These are phyloP conservation scores for Dufourea novaeangliae DNA, from an alignment of 1,140 invertebrate genomes.

Conservation along the genomic window DNA sequence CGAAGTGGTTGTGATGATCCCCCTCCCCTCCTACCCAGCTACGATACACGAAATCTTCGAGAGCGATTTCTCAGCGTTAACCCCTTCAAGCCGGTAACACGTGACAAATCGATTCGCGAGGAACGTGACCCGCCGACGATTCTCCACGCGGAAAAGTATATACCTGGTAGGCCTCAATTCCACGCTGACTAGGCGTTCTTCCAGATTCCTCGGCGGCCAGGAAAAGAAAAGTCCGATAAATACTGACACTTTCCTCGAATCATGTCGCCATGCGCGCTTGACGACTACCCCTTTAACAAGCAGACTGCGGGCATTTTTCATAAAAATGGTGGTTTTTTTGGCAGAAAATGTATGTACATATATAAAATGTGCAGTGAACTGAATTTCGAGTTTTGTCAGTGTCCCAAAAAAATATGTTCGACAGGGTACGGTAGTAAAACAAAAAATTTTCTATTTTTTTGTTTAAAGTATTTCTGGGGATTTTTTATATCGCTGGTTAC, in stretches of 20 bases:
- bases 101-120: constrained; percentile 56
- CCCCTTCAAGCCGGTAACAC: background rate
- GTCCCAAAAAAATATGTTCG: too few species aligned
- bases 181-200: constrained; percentile 5
- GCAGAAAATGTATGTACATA: too few species aligned
- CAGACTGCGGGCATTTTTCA: too few species aligned
- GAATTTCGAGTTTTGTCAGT: too few species aligned
- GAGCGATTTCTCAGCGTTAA: constrained; percentile 1
- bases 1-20: background rate
- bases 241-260: background rate
- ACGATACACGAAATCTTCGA: background rate
- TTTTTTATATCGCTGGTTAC: too few species aligned
- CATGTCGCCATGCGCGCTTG: background rate
- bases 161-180: background rate
- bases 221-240: background rate
- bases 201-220: background rate
- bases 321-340: too few species aligned
- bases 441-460: too few species aligned
- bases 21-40: background rate
- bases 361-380: too few species aligned
- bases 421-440: too few species aligned
- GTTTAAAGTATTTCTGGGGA: too few species aligned
- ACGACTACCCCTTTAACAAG: background rate
- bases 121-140: constrained; percentile 54
- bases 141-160: constrained; percentile 26